Conservation (phyloP, 2,888 invertebrate genomes). For the Nomada fabriciana region DNA sequence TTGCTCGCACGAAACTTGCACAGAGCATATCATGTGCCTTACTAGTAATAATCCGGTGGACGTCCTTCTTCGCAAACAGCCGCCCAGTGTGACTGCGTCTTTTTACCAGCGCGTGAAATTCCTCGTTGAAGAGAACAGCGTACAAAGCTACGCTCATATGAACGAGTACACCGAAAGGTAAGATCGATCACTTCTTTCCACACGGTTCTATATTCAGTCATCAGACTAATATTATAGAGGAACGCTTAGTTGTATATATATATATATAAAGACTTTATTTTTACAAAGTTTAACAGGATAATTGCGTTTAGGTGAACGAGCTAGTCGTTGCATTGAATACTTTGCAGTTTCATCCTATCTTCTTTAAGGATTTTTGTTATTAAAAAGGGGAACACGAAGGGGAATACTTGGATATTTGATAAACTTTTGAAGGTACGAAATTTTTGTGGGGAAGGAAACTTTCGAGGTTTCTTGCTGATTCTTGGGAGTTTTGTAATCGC, state of each 20-base stretch:
- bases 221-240: constrained; percentile 55
- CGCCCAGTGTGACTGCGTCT: constrained; percentile 97
- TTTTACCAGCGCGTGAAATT: constrained; percentile 99
- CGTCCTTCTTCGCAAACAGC: constrained; percentile 97
- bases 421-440: neutral
- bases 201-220: constrained; percentile 55
- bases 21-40: constrained; percentile 97
- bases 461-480: neutral
- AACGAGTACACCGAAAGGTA: constrained; percentile 99
- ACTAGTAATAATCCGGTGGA: constrained; percentile 98
- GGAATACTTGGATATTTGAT: neutral
- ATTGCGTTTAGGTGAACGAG: constrained; percentile 55
- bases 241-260: constrained; percentile 60
- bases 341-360: neutral
- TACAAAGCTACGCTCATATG: constrained; percentile 98
- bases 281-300: constrained; percentile 64
- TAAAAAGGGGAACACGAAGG: neutral
- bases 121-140: constrained; percentile 98
- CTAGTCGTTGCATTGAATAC: constrained; percentile 24
- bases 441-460: neutral
- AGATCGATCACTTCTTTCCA: constrained; percentile 84
- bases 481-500: neutral
- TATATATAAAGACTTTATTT: constrained; percentile 49
- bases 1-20: constrained; percentile 94
- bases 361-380: no score